phyloP scores from a whole-genome alignment of 1,140 invertebrate genomes.

The Tetragonula clypearis region DNA sequence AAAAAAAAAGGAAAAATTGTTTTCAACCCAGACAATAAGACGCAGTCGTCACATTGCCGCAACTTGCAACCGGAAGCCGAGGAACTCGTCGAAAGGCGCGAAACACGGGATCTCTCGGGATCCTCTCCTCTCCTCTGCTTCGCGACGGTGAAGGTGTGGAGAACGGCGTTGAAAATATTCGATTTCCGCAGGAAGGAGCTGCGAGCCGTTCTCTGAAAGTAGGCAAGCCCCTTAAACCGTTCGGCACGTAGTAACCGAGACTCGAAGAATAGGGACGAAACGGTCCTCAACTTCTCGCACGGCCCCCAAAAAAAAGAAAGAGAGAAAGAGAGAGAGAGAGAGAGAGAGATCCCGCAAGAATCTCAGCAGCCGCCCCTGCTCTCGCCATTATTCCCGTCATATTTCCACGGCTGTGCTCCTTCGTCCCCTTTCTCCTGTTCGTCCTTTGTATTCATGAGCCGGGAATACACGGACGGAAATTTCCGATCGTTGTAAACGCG shows the following conservation, averaged over 20 bases:
- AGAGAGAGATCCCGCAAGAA: constrained; percentile 17
- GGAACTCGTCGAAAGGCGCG: not conserved
- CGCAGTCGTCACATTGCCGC: no score
- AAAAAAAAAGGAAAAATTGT: no score
- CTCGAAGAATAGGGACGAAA: constrained; percentile 35
- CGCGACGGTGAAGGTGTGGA: constrained; percentile 17
- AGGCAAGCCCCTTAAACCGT: constrained; percentile 58
- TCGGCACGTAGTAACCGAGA: constrained; percentile 50
- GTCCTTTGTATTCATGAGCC: constrained; percentile 7
- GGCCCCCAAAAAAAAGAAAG: not conserved
- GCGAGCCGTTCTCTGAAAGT: constrained; percentile 45
- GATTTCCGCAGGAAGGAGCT: constrained; percentile 55
- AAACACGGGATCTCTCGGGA: not conserved
- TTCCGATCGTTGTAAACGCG: constrained; percentile 2
- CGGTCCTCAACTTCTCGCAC: constrained; percentile 57
- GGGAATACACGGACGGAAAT: not conserved
- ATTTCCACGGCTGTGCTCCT: not conserved
- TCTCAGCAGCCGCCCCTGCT: constrained; percentile 32
- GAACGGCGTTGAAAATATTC: constrained; percentile 62
- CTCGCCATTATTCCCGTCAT: constrained; percentile 23
- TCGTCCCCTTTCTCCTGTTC: not conserved
- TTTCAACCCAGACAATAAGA: no score
- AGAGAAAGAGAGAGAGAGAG: no score
- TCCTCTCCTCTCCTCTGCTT: not conserved
- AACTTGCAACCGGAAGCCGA: not conserved